These are phyloP conservation scores for Phylloscopus trochiloides DNA, from an alignment of 2,113 vertebrate genomes.

Conservation along the genomic window DNA sequence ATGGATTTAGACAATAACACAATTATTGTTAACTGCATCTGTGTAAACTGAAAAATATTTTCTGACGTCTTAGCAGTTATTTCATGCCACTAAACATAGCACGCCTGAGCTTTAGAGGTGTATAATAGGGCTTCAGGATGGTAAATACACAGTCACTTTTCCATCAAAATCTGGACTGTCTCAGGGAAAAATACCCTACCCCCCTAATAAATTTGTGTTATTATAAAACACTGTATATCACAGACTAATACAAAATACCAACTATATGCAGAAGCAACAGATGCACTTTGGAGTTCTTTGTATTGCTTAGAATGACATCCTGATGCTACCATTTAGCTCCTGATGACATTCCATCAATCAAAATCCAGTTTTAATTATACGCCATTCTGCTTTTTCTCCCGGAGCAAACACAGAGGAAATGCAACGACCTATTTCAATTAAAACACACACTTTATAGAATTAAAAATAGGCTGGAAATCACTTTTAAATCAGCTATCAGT, in stretches of 20 bases:
- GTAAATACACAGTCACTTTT: neutral
- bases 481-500: slow-evolving; percentile 61
- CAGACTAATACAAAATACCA: neutral
- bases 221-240: neutral
- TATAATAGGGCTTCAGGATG: neutral
- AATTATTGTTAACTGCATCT: neutral
- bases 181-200: neutral
- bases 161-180: neutral
- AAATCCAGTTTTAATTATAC: slow-evolving; percentile 38
- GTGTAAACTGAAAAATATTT: neutral
- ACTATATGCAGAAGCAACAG: neutral
- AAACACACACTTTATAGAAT: slow-evolving; percentile 16
- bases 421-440: neutral
- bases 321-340: slow-evolving; percentile 11
- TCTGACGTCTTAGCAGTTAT: neutral
- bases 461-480: slow-evolving; percentile 50
- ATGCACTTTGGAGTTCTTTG: neutral
- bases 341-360: slow-evolving; percentile 37
- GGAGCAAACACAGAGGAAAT: neutral
- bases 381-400: neutral
- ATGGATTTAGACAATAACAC: neutral
- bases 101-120: neutral
- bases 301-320: neutral
- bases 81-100: neutral
- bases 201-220: rapidly evolving